These are phyloP conservation scores for Himalopsyche kuldschensis DNA, from an alignment of 2,888 invertebrate species.

Conservation along the genomic window DNA sequence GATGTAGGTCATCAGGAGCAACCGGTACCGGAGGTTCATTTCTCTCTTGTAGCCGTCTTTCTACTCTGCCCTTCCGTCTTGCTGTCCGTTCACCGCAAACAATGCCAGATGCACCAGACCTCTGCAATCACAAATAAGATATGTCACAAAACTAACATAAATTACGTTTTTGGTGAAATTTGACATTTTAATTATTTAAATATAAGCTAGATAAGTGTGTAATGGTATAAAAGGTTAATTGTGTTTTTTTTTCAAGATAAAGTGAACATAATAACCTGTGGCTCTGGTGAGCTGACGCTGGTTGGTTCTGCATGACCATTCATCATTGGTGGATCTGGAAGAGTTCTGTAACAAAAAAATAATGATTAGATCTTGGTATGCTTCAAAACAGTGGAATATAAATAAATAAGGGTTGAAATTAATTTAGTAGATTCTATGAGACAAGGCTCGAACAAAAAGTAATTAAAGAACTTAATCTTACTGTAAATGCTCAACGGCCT, in stretches of 20 bases:
- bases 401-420: too few relatives aligned
- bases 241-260: not conserved
- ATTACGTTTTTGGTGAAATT: not conserved
- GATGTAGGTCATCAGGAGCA: constrained; percentile 64
- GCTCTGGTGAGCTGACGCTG: constrained; percentile 34
- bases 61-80: constrained; percentile 81
- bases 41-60: constrained; percentile 81
- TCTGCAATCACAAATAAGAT: constrained; percentile 12
- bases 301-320: constrained; percentile 36
- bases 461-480: constrained; percentile 9
- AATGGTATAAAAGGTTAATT: not conserved
- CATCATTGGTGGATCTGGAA: constrained; percentile 30
- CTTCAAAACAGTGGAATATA: not conserved
- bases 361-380: not conserved
- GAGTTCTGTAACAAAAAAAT: constrained; percentile 8
- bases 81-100: constrained; percentile 69
- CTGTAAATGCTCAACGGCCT: constrained; percentile 1
- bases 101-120: constrained; percentile 20
- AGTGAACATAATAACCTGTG: constrained; percentile 17
- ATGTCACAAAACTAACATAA: not conserved
- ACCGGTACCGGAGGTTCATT: constrained; percentile 52
- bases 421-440: too few relatives aligned
- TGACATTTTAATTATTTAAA: too few relatives aligned
- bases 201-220: too few relatives aligned
- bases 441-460: too few relatives aligned